Percentiles rank a stretch among this genome's conserved stretches.
These are phyloP conservation scores for Drosophila yakuba DNA, from an alignment of 1,140 invertebrate genomes.

Conservation along the genomic window DNA sequence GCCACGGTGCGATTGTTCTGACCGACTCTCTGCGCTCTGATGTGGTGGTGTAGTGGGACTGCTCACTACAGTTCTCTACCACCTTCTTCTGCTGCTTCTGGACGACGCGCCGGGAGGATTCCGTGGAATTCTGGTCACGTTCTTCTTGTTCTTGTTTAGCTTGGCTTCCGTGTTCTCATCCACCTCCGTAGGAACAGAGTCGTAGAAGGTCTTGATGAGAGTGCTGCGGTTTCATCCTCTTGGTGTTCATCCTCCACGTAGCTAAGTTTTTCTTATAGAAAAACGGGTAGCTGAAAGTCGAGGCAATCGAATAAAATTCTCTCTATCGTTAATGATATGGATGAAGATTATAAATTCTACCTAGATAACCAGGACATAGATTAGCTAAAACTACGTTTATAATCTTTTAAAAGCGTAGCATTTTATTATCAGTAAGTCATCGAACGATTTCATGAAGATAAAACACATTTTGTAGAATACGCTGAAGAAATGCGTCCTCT, in stretches of 20 bases:
- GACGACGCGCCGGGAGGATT: slow-evolving; percentile 67
- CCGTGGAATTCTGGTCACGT: slow-evolving; percentile 48
- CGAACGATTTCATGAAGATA: background rate
- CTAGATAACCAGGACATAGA: too few species aligned
- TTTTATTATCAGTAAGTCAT: background rate
- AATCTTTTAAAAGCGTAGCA: too few species aligned
- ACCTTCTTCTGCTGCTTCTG: slow-evolving; percentile 72
- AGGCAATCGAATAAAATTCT: too few species aligned
- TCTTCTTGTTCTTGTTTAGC: slow-evolving; percentile 55
- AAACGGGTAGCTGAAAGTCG: too few species aligned
- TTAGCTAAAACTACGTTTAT: too few species aligned
- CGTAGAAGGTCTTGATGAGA: slow-evolving; percentile 69
- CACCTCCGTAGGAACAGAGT: slow-evolving; percentile 74
- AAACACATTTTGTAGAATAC: background rate
- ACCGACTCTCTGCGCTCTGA: slow-evolving; percentile 69
- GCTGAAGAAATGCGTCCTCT: too few species aligned
- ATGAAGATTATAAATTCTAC: too few species aligned
- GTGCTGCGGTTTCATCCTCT: slow-evolving; percentile 68
- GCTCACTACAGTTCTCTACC: slow-evolving; percentile 51
- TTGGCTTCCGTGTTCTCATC: slow-evolving; percentile 60
- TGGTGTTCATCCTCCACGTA: too few species aligned
- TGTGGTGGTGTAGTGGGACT: slow-evolving; percentile 68
- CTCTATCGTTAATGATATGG: too few species aligned
- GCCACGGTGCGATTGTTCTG: slow-evolving; percentile 50
- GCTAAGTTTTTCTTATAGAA: too few species aligned